phyloP scores from a whole-genome alignment of 2,888 invertebrate genomes.

The Amblyjoppa fuscipennis region DNA sequence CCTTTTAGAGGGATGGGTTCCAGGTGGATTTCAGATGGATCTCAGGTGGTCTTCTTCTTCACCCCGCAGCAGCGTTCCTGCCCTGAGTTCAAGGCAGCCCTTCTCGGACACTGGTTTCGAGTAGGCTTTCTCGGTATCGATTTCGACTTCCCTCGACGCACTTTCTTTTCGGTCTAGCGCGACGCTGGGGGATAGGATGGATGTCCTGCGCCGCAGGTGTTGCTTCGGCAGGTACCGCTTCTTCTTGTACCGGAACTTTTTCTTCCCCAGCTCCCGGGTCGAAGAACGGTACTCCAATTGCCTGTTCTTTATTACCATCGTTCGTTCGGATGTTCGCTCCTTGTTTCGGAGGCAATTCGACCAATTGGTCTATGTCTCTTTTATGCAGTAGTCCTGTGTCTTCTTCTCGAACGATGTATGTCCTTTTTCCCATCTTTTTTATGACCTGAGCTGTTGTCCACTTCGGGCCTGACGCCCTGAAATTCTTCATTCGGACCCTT shows the following conservation, averaged over 20 bases:
- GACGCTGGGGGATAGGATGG: background rate
- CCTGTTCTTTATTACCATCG: background rate
- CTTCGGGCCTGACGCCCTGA: slow-evolving; percentile 41
- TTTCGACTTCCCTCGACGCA: slow-evolving; percentile 4
- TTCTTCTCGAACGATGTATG: slow-evolving; percentile 46
- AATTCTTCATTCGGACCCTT: slow-evolving; percentile 44
- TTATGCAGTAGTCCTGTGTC: slow-evolving; percentile 44
- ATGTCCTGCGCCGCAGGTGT: no score
- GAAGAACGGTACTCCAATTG: slow-evolving; percentile 9
- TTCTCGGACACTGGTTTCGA: slow-evolving; percentile 8
- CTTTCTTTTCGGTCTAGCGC: background rate
- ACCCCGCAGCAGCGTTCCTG: no score
- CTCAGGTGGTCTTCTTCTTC: no score
- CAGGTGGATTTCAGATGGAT: no score
- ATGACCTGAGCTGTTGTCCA: slow-evolving; percentile 55
- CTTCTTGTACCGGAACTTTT: background rate
- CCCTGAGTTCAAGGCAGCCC: background rate
- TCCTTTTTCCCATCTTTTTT: slow-evolving; percentile 46
- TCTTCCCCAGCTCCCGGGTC: background rate
- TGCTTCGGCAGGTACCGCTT: no score
- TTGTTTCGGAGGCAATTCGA: background rate
- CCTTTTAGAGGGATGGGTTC: no score
- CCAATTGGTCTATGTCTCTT: slow-evolving; percentile 62
- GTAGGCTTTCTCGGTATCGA: slow-evolving; percentile 6
- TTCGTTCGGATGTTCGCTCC: background rate